phyloP scores from a whole-genome alignment of 1,140 invertebrate genomes.

The Holcopasites calliopsidis region DNA sequence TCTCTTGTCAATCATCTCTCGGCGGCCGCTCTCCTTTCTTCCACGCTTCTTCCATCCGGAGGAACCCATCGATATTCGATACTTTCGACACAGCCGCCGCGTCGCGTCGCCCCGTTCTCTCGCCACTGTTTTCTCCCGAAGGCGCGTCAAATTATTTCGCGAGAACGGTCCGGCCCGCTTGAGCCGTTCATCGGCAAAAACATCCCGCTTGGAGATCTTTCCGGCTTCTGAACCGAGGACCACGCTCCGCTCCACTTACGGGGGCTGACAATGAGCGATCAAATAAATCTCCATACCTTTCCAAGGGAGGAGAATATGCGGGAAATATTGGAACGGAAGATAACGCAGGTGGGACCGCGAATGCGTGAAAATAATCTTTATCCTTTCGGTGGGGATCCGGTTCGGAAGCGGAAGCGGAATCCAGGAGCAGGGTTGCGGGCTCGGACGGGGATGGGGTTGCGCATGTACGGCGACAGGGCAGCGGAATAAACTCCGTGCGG shows the following conservation, averaged over 20 bases:
- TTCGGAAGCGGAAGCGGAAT: slow-evolving; percentile 64
- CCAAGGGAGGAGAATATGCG: background rate
- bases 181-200: too few relatives aligned
- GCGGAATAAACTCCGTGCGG: slow-evolving; percentile 56
- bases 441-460: slow-evolving; percentile 43
- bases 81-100: slow-evolving; percentile 4
- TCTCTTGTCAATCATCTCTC: slow-evolving; percentile 49
- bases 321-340: background rate
- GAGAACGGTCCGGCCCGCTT: too few relatives aligned
- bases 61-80: slow-evolving; percentile 24
- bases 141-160: slow-evolving; percentile 17
- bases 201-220: too few relatives aligned
- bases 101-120: background rate
- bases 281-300: too few relatives aligned
- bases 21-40: background rate
- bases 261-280: too few relatives aligned
- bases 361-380: slow-evolving; percentile 62
- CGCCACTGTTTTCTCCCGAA: slow-evolving; percentile 14
- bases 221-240: too few relatives aligned
- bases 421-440: slow-evolving; percentile 20
- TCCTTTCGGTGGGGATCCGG: slow-evolving; percentile 53
- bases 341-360: slow-evolving; percentile 28
- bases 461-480: slow-evolving; percentile 58
- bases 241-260: too few relatives aligned
- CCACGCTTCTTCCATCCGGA: slow-evolving; percentile 25